These are phyloP conservation scores for Chaenogobius annularis DNA, from an alignment of 2,113 vertebrate genomes.

Conservation along the genomic window DNA sequence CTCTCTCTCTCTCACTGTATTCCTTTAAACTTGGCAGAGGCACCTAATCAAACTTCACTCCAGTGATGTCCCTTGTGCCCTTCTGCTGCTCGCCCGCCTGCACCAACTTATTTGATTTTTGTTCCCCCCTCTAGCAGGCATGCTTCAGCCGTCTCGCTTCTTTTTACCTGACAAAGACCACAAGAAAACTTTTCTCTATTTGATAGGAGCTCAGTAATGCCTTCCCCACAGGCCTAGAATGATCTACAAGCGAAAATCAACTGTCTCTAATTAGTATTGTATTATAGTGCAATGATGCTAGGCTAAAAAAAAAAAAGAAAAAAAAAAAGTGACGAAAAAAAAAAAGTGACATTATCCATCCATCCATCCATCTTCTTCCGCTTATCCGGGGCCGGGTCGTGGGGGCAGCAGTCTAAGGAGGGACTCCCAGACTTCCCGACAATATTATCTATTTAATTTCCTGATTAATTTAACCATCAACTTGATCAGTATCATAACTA, in stretches of 20 bases:
- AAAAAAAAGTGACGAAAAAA: not conserved
- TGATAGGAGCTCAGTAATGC: conserved; percentile 27
- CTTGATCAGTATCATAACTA: too few relatives aligned
- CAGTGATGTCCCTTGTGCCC: conserved; percentile 61
- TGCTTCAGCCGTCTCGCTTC: conserved; percentile 25
- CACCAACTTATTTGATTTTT: conserved; percentile 50
- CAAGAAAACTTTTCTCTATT: conserved; percentile 29
- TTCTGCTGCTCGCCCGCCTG: conserved; percentile 59
- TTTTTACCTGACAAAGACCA: conserved; percentile 44
- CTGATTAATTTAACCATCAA: too few relatives aligned
- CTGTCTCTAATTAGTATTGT: conserved; percentile 23
- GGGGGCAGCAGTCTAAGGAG: too few relatives aligned
- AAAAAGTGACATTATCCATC: too few relatives aligned
- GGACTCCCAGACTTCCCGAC: too few relatives aligned
- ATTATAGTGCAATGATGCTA: not conserved
- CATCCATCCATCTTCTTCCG: too few relatives aligned
- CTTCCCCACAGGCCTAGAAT: conserved; percentile 8
- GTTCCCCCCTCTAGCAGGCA: conserved; percentile 29
- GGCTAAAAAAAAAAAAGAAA: not conserved
- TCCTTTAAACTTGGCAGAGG: conserved; percentile 60
- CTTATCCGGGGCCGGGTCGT: too few relatives aligned
- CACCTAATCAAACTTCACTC: conserved; percentile 67
- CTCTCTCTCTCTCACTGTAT: conserved; percentile 31
- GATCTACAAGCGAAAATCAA: conserved; percentile 25
- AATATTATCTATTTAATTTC: too few relatives aligned